These are phyloP conservation scores for Exaiptasia diaphana DNA, from an alignment of 64 coral and sea anemone species.

Conservation along the genomic window DNA sequence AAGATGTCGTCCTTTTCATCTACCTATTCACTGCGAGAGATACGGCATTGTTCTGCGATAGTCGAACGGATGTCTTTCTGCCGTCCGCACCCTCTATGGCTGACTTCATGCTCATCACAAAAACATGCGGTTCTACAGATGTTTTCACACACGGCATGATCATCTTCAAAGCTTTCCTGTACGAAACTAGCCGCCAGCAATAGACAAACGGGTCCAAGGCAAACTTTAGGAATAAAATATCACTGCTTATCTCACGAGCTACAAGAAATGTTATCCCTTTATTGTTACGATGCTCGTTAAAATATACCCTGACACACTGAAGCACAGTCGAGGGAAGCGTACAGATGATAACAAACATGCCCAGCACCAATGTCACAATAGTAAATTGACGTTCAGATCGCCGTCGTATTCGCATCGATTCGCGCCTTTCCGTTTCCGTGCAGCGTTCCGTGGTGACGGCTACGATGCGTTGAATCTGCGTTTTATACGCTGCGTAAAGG, in stretches of 20 bases:
- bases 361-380: background rate
- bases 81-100: too few species aligned
- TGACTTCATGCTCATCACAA: too few species aligned
- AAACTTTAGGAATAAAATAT: constrained; percentile 65
- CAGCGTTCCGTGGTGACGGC: background rate
- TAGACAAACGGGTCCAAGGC: constrained; percentile 79
- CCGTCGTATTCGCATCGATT: background rate
- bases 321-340: constrained; percentile 37
- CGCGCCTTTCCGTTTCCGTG: too few species aligned
- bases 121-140: too few species aligned
- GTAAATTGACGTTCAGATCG: constrained; percentile 38
- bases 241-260: background rate
- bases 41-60: too few species aligned
- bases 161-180: constrained; percentile 60
- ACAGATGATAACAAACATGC: constrained; percentile 21
- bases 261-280: background rate
- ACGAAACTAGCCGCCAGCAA: constrained; percentile 59
- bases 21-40: too few species aligned
- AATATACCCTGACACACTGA: too few species aligned
- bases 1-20: too few species aligned
- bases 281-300: too few species aligned
- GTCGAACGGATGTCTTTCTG: too few species aligned
- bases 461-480: background rate
- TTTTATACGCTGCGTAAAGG: constrained; percentile 19
- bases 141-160: constrained; percentile 13